Conservation (phyloP, 2,888 invertebrate genomes). For the Abscondita cerata region DNA sequence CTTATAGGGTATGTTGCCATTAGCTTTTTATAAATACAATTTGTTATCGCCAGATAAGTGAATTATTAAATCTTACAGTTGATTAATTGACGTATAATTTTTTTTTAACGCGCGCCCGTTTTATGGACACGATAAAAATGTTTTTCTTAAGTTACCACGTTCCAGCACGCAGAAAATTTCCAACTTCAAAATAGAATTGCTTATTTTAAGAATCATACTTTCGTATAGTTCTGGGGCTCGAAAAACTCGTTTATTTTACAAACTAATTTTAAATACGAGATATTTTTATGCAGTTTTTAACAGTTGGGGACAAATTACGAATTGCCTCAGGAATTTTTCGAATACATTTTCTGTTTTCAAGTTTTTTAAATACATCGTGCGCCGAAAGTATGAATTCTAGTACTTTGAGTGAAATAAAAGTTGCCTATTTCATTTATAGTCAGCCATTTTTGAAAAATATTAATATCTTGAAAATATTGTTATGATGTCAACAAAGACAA, state of each 20-base stretch:
- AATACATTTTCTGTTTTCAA: neutral
- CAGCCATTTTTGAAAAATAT: too few species aligned
- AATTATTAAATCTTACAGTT: conserved; percentile 9
- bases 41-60: conserved; percentile 22
- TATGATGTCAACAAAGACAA: too few species aligned
- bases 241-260: conserved; percentile 32
- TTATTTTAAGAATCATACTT: conserved; percentile 42
- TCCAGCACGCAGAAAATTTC: conserved; percentile 38
- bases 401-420: too few species aligned
- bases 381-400: too few species aligned
- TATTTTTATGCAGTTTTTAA: conserved; percentile 20
- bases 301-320: conserved; percentile 19
- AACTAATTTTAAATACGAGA: conserved; percentile 30
- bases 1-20: conserved; percentile 21
- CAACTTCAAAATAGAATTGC: conserved; percentile 40
- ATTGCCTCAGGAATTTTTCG: neutral
- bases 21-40: conserved; percentile 23
- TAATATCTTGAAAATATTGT: too few species aligned
- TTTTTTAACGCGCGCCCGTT: neutral
- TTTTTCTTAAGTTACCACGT: conserved; percentile 1
- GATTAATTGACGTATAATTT: conserved; percentile 12
- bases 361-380: too few species aligned
- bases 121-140: neutral
- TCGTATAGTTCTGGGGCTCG: conserved; percentile 21
- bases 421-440: too few species aligned